Conservation (phyloP, 2,113 vertebrate species). For the Syngnathus floridae region DNA sequence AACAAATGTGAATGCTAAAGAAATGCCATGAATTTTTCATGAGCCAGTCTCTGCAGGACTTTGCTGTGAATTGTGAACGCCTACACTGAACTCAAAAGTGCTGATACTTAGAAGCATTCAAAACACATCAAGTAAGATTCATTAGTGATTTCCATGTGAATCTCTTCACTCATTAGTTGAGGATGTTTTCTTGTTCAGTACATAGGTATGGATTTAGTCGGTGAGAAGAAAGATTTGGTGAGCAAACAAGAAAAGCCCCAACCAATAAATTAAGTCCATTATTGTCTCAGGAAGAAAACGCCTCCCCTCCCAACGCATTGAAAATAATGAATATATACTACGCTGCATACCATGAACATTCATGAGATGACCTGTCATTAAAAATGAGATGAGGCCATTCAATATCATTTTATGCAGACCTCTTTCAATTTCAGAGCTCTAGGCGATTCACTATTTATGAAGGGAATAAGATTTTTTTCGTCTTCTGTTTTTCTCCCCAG, state of each 20-base stretch:
- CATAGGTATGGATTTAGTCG: not conserved
- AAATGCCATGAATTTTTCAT: conserved; percentile 67
- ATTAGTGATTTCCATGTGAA: conserved; percentile 19
- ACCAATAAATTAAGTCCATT: not conserved
- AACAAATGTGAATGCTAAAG: conserved; percentile 54
- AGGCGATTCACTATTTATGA: not conserved
- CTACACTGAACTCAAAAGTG: conserved; percentile 23
- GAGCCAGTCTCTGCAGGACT: conserved; percentile 45
- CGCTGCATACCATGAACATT: not conserved
- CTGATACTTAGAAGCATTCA: conserved; percentile 27
- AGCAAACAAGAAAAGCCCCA: not conserved
- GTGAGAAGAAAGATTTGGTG: not conserved
- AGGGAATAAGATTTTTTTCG: not conserved
- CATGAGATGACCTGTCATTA: not conserved
- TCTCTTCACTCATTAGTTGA: conserved; percentile 41
- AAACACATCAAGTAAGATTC: conserved; percentile 8
- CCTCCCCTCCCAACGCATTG: not conserved
- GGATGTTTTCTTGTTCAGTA: not conserved
- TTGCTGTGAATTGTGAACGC: conserved; percentile 57
- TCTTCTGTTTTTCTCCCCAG: too few relatives aligned
- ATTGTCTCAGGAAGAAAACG: not conserved
- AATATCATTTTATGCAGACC: not conserved
- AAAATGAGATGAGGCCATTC: not conserved
- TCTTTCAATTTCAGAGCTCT: not conserved
- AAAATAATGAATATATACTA: not conserved